phyloP scores from a whole-genome alignment of 2,113 vertebrate genomes.

The Daubentonia madagascariensis region DNA sequence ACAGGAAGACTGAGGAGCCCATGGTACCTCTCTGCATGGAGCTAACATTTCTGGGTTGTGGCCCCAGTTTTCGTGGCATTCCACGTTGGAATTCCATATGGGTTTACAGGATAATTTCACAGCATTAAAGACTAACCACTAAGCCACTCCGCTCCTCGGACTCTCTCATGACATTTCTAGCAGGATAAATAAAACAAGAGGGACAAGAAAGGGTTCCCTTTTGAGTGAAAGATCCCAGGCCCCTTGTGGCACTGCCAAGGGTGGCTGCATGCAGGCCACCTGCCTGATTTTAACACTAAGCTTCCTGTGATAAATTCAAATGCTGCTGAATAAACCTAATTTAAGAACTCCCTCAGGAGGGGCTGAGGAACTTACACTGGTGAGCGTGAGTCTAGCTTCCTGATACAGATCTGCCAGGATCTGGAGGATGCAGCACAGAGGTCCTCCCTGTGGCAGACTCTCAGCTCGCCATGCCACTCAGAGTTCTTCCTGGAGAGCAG shows the following conservation, averaged over 20 bases:
- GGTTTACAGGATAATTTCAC: neutral
- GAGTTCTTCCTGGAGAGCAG: neutral
- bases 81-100: neutral
- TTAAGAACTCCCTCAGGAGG: neutral
- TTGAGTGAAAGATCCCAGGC: neutral
- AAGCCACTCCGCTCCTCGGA: neutral
- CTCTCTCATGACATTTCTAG: neutral
- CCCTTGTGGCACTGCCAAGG: neutral
- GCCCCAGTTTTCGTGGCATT: neutral
- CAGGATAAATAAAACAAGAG: neutral
- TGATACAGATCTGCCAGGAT: neutral
- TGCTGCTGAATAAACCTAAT: neutral
- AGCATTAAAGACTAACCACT: neutral
- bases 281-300: neutral
- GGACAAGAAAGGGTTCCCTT: neutral
- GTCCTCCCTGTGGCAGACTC: neutral
- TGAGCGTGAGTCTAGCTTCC: neutral
- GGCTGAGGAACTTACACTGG: neutral
- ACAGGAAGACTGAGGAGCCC: neutral
- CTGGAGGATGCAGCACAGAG: neutral
- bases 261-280: neutral
- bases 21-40: neutral
- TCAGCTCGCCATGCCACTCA: neutral
- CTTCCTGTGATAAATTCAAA: neutral
- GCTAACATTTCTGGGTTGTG: neutral